Evolutionary conservation across 2,888 invertebrate species (phyloP).

Genomic region (Harpalus rubripes): DNA sequence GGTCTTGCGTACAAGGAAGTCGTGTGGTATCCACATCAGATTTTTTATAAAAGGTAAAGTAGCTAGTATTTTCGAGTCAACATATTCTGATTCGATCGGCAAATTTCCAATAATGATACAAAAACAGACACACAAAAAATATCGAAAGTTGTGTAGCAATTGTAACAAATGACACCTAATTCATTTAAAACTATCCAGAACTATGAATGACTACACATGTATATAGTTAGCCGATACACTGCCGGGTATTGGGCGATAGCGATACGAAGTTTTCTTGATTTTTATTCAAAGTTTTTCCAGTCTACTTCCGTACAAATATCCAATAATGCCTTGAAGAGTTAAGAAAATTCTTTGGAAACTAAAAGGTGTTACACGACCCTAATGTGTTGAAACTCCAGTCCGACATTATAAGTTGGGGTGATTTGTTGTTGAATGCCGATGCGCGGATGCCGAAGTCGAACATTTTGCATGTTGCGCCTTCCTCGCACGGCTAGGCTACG

Average conservation of each 20-base stretch:
- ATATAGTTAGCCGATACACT: constrained; percentile 29
- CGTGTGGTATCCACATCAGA: no score
- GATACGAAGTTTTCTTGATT: constrained; percentile 59
- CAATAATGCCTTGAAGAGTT: constrained; percentile 65
- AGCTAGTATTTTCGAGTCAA: no score
- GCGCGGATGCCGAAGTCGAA: neutral
- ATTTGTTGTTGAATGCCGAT: constrained; percentile 57
- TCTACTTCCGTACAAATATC: constrained; percentile 61
- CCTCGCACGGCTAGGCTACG: constrained; percentile 2
- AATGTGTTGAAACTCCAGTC: constrained; percentile 61
- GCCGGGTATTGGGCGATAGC: neutral
- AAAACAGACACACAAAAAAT: neutral
- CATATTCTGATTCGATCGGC: no score
- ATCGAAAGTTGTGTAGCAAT: constrained; percentile 1
- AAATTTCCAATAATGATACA: neutral
- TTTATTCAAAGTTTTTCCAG: constrained; percentile 63
- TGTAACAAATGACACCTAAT: constrained; percentile 12
- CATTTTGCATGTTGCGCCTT: constrained; percentile 57
- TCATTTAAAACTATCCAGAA: constrained; percentile 16
- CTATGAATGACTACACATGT: constrained; percentile 30
- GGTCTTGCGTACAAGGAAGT: no score
- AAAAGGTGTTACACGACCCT: constrained; percentile 65
- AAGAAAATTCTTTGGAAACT: constrained; percentile 65
- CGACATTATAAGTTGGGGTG: constrained; percentile 64
- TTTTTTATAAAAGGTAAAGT: no score